A percentile compares a stretch with the other conserved stretches of the same genome.
These are phyloP conservation scores for Pachypeltis micranthus DNA, from an alignment of 1,140 invertebrate genomes.

Conservation along the genomic window DNA sequence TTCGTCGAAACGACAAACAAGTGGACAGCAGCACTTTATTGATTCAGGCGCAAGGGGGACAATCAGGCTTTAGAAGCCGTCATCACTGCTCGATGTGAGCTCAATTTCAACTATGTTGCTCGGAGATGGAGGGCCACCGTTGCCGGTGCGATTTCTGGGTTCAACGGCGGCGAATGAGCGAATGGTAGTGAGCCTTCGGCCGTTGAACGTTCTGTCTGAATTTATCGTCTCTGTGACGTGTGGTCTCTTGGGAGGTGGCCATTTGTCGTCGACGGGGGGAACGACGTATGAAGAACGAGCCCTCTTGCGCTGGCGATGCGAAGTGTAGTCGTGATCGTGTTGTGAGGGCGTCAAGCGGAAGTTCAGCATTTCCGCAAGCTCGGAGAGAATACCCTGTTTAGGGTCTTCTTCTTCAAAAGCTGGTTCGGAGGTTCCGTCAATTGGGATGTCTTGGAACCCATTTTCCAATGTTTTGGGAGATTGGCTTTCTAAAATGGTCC, in stretches of 20 bases:
- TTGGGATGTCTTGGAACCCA: conserved; percentile 14
- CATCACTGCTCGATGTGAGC: conserved; percentile 8
- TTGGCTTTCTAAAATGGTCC: conserved; percentile 11
- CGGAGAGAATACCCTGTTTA: conserved; percentile 32
- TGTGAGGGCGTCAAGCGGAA: conserved; percentile 33
- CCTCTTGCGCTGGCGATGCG: conserved; percentile 17
- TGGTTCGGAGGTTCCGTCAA: conserved; percentile 15
- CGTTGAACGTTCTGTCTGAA: background rate
- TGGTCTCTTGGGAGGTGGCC: conserved; percentile 34
- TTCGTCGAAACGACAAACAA: too few relatives aligned
- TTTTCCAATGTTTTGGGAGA: conserved; percentile 15
- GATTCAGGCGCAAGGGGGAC: too few relatives aligned
- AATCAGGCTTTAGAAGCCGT: background rate
- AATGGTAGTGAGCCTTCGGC: background rate
- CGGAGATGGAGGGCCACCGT: background rate
- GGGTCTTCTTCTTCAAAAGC: conserved; percentile 11
- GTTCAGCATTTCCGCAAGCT: conserved; percentile 36
- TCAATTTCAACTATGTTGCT: conserved; percentile 12
- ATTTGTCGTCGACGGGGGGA: conserved; percentile 36
- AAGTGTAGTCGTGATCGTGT: conserved; percentile 38
- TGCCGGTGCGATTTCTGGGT: background rate
- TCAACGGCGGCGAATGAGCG: conserved; percentile 1
- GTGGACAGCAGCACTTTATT: too few relatives aligned
- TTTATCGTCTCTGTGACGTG: too few relatives aligned
- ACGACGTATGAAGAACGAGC: conserved; percentile 31